These are phyloP conservation scores for Dasysyrphus tricinctus DNA, from an alignment of 2,888 invertebrate genomes.

Conservation along the genomic window DNA sequence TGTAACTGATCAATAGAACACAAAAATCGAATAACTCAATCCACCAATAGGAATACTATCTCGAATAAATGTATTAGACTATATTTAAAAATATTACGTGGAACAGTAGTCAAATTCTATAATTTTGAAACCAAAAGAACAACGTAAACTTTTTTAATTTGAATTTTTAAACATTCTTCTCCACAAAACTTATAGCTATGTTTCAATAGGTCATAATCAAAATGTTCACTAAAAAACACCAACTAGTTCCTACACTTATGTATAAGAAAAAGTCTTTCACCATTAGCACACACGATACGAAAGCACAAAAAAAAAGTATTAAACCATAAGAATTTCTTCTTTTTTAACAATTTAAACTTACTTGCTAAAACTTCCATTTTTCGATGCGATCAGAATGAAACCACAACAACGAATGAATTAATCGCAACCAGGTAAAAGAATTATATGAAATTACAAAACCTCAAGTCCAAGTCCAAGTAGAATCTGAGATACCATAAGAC, in stretches of 20 bases:
- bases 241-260: not conserved
- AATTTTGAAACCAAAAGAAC: too few species aligned
- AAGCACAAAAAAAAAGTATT: not conserved
- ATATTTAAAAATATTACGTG: too few species aligned
- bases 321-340: not conserved
- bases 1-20: too few species aligned
- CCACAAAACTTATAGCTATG: too few species aligned
- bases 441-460: constrained; percentile 79
- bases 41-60: too few species aligned
- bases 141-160: too few species aligned
- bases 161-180: too few species aligned
- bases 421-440: constrained; percentile 80
- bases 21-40: too few species aligned
- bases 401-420: constrained; percentile 81
- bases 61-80: too few species aligned
- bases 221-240: too few species aligned
- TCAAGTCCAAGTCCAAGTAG: constrained; percentile 70
- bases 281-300: not conserved
- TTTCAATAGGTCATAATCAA: not conserved
- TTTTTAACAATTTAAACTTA: constrained; percentile 32
- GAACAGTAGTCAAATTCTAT: too few species aligned
- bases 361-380: constrained; percentile 56
- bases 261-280: not conserved
- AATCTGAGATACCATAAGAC: constrained; percentile 37
- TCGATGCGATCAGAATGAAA: constrained; percentile 77